These are phyloP conservation scores for Atta texana DNA, from an alignment of 1,140 invertebrate genomes.

Conservation along the genomic window DNA sequence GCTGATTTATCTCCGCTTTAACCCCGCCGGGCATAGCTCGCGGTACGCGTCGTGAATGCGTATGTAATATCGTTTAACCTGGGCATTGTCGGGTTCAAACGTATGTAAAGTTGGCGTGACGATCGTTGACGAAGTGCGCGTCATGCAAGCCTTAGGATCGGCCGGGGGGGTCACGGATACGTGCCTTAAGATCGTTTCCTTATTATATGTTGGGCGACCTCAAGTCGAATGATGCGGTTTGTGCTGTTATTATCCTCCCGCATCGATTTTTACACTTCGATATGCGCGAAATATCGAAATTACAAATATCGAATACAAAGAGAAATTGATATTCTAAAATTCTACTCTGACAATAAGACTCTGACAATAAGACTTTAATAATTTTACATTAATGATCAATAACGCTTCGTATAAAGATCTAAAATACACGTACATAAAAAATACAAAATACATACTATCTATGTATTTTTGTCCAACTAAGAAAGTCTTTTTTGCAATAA, in stretches of 20 bases:
- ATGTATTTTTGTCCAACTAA: background rate
- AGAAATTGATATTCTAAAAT: background rate
- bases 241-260: background rate
- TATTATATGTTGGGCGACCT: conserved; percentile 71
- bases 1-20: conserved; percentile 80
- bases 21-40: conserved; percentile 67
- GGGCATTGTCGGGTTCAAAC: conserved; percentile 79
- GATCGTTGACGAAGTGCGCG: conserved; percentile 73
- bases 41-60: conserved; percentile 62
- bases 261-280: conserved; percentile 6
- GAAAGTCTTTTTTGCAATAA: background rate
- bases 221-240: conserved; percentile 12
- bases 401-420: background rate
- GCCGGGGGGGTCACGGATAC: conserved; percentile 63
- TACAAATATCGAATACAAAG: background rate
- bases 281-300: conserved; percentile 2
- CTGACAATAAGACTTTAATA: background rate
- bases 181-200: conserved; percentile 72
- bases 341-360: background rate
- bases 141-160: conserved; percentile 63
- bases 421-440: background rate
- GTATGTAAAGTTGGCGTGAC: conserved; percentile 80
- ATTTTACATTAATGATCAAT: background rate
- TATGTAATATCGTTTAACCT: conserved; percentile 80
- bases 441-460: background rate